Conservation (phyloP, 2,888 invertebrate species). For the Salticus scenicus region DNA sequence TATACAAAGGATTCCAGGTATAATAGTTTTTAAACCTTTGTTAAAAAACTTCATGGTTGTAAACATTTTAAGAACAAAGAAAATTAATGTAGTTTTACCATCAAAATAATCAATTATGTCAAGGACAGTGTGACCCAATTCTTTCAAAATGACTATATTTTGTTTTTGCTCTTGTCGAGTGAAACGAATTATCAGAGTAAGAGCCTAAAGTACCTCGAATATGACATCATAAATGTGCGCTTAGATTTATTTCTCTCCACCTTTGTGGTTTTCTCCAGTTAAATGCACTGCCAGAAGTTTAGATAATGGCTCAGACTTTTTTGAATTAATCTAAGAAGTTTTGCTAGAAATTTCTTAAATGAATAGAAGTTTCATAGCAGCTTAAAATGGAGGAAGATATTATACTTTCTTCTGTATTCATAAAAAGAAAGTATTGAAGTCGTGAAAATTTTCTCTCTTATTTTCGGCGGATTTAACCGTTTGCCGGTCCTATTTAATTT, state of each 20-base stretch:
- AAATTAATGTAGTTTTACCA: not conserved
- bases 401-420: no score
- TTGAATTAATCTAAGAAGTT: not conserved
- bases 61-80: not conserved
- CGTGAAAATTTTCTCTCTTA: no score
- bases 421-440: no score
- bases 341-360: no score
- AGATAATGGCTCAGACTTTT: not conserved
- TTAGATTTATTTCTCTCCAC: not conserved
- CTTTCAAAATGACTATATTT: conserved; percentile 12
- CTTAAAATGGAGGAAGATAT: no score
- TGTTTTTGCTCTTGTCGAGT: not conserved
- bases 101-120: not conserved
- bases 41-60: no score
- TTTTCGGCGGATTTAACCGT: no score
- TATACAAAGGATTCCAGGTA: no score
- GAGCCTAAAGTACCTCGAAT: not conserved
- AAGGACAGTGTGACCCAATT: not conserved
- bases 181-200: not conserved
- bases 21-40: no score
- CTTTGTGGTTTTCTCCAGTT: not conserved
- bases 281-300: not conserved
- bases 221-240: not conserved
- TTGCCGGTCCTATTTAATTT: no score
- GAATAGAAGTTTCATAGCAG: no score